Base-by-base conservation (phyloP, 37 sponge, comb jelly and placozoan genomes). In the Crambe crambe region DNA sequence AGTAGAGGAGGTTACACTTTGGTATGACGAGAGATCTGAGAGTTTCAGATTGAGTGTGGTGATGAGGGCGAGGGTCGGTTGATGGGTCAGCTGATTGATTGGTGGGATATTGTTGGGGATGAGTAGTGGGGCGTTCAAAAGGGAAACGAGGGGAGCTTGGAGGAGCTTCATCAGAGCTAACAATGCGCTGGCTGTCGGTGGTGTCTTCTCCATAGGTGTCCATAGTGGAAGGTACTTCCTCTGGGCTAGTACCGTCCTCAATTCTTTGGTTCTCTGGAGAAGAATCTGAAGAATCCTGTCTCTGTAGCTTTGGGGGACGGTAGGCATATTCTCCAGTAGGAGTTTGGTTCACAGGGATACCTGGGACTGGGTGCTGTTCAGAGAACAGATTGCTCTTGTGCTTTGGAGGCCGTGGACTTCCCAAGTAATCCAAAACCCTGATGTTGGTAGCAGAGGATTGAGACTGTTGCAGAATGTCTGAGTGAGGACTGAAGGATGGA, bases 171-270 rank as follows among this genome's bases (percentile, higher is more conserved):
- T 77, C 77, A 39, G 77, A 77, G 31, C 77, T 77, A 15, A 77
- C 0, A 5, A 77, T 9, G 38, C 32, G 75, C 38, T 54, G 75
- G 37, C 70, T 51, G 57, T 73, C 74, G 27, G 74, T 54, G 15
- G 74, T 73, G 56, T 73, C 74, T 42, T 62, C 77, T 21, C 65
- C 77, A 62, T 23, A 77, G 4, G 77, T 77, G 27, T 77, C 77
- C 77, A 43, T 36, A 42, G 77, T 62, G 31, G 75, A 56, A 10
- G 32, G 17, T 21, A 34, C 6, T 8, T 75, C 75, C 27, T 75
- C 75, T 58, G 58, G 75, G 58, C 75, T 75, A 18, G 58, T 75
- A 58, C 34, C 66, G 17, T 65, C 31, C 25, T 29, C 35, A 31
- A 65, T 12, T 15, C 12, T 12, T 47, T 47, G 10, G 12, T 15